Percentiles rank a stretch among this genome's conserved stretches.
phyloP scores from a whole-genome alignment of 2,113 vertebrate species.

The Sinocyclocheilus maitianheensis region DNA sequence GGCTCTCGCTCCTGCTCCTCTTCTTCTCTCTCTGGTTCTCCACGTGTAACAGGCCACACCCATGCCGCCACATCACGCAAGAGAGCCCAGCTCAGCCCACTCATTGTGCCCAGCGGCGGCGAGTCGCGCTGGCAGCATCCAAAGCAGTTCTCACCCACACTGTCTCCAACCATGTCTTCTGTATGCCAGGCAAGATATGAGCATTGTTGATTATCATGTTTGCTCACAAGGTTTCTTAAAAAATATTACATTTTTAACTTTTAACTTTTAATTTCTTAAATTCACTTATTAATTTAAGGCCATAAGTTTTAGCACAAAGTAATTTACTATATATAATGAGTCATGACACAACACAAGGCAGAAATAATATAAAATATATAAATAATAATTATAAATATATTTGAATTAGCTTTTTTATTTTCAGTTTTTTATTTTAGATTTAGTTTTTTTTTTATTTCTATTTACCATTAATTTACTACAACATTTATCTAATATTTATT shows the following conservation, averaged over 20 bases:
- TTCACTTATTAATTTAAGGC: too few species aligned
- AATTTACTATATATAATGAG: too few species aligned
- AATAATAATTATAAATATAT: too few species aligned
- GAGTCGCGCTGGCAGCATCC: slow-evolving; percentile 78
- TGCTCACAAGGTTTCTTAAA: background rate
- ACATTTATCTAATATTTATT: too few species aligned
- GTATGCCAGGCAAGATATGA: slow-evolving; percentile 80
- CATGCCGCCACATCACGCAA: slow-evolving; percentile 75
- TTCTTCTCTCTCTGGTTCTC: slow-evolving; percentile 62
- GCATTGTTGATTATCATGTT: background rate
- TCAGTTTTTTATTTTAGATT: too few species aligned
- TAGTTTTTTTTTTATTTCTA: too few species aligned
- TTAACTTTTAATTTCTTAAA: too few species aligned
- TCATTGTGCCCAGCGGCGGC: slow-evolving; percentile 78
- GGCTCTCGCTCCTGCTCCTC: slow-evolving; percentile 75
- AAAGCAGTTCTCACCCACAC: slow-evolving; percentile 86
- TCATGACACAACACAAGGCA: too few species aligned
- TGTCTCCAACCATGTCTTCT: slow-evolving; percentile 85
- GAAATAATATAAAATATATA: too few species aligned
- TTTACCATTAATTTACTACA: too few species aligned
- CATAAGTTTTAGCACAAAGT: too few species aligned
- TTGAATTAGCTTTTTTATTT: too few species aligned
- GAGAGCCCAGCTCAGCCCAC: slow-evolving; percentile 82
- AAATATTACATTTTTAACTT: background rate
- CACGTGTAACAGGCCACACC: slow-evolving; percentile 46